Evolutionary conservation across 1,140 invertebrate species (phyloP).

Genomic region (Panagrolaimus sp.): DNA sequence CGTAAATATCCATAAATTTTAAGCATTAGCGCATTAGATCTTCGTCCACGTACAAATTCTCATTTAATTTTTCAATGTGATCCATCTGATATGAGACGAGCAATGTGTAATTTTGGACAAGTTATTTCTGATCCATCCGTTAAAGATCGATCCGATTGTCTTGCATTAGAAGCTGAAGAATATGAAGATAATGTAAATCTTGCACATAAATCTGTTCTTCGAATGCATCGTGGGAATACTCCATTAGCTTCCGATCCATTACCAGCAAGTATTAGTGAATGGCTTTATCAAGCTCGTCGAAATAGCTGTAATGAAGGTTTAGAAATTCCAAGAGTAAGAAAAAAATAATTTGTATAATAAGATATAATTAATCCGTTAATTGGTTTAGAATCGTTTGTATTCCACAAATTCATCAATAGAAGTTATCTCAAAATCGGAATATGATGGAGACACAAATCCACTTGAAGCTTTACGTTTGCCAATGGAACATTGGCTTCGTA

Average conservation of each 20-base stretch:
- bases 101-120: slow-evolving; percentile 5
- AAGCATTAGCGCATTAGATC: slow-evolving; percentile 1
- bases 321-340: too few species aligned
- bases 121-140: not conserved
- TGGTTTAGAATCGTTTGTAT: slow-evolving; percentile 8
- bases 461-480: too few species aligned
- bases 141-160: not conserved
- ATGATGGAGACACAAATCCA: too few species aligned
- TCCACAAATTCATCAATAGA: slow-evolving; percentile 1
- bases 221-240: not conserved
- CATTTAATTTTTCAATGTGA: slow-evolving; percentile 3
- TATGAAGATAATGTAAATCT: not conserved
- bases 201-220: slow-evolving; percentile 1
- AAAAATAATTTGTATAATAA: too few species aligned
- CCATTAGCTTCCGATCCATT: slow-evolving; percentile 1
- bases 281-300: too few species aligned
- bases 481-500: too few species aligned
- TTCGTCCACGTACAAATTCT: slow-evolving; percentile 2
- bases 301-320: too few species aligned
- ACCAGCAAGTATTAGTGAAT: not conserved
- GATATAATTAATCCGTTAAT: not conserved
- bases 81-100: slow-evolving; percentile 3
- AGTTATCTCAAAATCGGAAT: not conserved
- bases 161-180: not conserved
- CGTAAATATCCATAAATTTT: not conserved